phyloP scores from a whole-genome alignment of 2,888 invertebrate species.

The Orthosia gothica region DNA sequence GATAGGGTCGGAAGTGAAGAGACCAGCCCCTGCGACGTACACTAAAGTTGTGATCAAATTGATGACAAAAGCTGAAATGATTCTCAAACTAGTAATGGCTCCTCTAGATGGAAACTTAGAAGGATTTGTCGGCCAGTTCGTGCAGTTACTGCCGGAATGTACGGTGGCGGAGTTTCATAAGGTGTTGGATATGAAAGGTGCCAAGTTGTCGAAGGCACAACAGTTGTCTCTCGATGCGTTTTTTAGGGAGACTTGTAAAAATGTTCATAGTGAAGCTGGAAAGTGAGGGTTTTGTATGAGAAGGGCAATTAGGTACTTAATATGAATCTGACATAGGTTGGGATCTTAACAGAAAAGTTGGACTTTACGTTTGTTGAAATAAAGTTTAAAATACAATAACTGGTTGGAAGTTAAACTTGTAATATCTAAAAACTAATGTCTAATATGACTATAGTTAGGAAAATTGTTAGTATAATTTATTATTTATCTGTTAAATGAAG shows the following conservation, averaged over 20 bases:
- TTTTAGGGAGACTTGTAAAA: conserved; percentile 76
- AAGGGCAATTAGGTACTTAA: conserved; percentile 2
- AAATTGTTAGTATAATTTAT: conserved; percentile 22
- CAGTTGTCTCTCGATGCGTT: conserved; percentile 78
- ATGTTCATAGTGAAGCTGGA: conserved; percentile 46
- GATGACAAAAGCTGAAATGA: conserved; percentile 99
- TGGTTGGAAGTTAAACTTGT: not conserved
- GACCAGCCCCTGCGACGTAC: conserved; percentile 97
- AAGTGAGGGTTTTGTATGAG: conserved; percentile 11
- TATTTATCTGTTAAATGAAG: not conserved
- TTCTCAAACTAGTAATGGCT: conserved; percentile 99
- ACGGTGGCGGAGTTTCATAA: conserved; percentile 98
- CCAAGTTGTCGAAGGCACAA: conserved; percentile 87
- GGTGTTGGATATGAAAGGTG: conserved; percentile 98
- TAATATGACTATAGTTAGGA: not conserved
- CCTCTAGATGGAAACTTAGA: conserved; percentile 94
- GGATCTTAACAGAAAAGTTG: not conserved
- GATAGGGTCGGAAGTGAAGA: conserved; percentile 96
- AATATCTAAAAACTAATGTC: not conserved
- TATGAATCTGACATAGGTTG: not conserved
- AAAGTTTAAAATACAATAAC: not conserved
- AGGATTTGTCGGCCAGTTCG: conserved; percentile 97
- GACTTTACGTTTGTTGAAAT: not conserved
- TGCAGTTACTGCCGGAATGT: conserved; percentile 97
- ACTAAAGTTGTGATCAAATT: conserved; percentile 96